Evolutionary conservation across 2,113 vertebrate species (phyloP).

Genomic region (Calonectris borealis): DNA sequence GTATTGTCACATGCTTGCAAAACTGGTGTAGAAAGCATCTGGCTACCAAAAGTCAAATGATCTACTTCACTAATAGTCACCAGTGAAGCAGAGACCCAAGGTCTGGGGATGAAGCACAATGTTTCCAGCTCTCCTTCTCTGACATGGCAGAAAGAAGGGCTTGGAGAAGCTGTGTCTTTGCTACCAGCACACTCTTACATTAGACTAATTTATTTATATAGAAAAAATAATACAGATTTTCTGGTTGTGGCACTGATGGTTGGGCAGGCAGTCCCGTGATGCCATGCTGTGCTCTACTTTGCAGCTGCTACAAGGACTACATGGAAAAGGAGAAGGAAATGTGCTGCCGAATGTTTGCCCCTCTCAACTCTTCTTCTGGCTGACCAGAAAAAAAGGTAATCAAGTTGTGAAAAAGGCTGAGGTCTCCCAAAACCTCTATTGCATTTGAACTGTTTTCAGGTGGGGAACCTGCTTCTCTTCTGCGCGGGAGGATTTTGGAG

Average conservation of each 20-base stretch:
- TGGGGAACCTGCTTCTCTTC: background rate
- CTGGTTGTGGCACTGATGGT: background rate
- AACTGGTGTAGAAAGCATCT: background rate
- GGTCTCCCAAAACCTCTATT: background rate
- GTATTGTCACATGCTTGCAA: background rate
- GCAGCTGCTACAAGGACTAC: conserved; percentile 69
- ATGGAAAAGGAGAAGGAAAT: conserved; percentile 67
- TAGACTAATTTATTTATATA: background rate
- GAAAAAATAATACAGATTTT: background rate
- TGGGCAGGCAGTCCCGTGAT: background rate
- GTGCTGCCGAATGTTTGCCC: conserved; percentile 74
- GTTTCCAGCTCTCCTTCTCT: background rate
- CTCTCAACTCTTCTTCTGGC: background rate
- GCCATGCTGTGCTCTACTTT: background rate
- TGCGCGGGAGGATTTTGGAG: background rate
- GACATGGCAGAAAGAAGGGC: background rate
- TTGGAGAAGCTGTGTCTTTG: background rate
- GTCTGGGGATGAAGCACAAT: background rate
- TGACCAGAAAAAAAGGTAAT: conserved; percentile 63
- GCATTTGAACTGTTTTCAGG: background rate
- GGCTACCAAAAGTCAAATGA: background rate
- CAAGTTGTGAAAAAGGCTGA: background rate
- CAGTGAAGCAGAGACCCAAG: background rate
- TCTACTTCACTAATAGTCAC: background rate
- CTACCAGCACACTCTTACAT: background rate